Base-by-base conservation (phyloP, 2,888 invertebrate species). In the Pediacus dermestoides region DNA sequence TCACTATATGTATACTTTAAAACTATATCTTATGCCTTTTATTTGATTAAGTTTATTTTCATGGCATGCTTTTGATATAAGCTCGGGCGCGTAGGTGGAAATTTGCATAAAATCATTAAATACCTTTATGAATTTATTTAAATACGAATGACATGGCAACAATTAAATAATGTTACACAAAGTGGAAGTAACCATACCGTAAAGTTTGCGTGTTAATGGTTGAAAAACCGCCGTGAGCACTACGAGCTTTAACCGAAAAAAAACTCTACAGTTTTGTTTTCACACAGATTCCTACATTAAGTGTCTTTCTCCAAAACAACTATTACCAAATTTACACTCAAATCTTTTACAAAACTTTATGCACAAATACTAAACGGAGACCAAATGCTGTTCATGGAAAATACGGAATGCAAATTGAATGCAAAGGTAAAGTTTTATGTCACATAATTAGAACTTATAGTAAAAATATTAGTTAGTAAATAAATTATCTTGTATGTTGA, bases 71-170 rank as follows among this genome's bases (percentile, higher is more conserved):
- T 28, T 28, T 11, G 14, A 45, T 42, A 40, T 40, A 30, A 30
- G 42, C 39, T 45, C 16, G 30, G 33, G 41, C 23, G 51, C 49
- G 57, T 56, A 53, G 57, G 57, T 37, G 56, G 52, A 44, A 39
- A 59, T 62, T 58, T 61, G 58, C 60, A 61, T 61, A 56, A 49
- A 53, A 50, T 57, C 51, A 55, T 58, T 55, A 55, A 50, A 48
- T 51, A 43, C 39, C 44, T 42, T 36, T 47, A 48, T 47, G 46
- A 49, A 52, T 49, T 50, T 49, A 44, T 53, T 44, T 34, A 38
- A 42, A 37, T 43, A 26, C 30, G 32, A 47, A 42, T 39, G 31
- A 36, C 34, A 34, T 35, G 38, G 42, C 37, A 38, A 47, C 39
- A 40, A 49, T 49, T 49, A 39, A 51, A 44, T 33, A 42, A 37